phyloP scores from a whole-genome alignment of 1,140 invertebrate species.

The Lucilia sericata region DNA sequence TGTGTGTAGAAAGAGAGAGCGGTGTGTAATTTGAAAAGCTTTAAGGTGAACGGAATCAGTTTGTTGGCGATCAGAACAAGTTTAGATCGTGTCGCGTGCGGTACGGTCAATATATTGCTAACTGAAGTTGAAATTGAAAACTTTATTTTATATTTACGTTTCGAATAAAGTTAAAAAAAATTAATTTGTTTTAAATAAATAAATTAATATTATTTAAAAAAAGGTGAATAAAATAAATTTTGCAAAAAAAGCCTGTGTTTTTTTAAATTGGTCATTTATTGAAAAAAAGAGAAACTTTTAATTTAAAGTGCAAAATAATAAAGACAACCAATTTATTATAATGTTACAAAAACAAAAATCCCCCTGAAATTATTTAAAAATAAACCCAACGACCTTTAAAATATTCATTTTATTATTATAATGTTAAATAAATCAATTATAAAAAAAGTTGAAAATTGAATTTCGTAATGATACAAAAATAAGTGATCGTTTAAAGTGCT shows the following conservation, averaged over 20 bases:
- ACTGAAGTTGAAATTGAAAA: background rate
- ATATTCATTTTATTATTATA: no score
- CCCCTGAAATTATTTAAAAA: no score
- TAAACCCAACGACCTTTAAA: no score
- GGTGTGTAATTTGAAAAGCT: slow-evolving; percentile 50
- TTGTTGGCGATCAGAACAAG: slow-evolving; percentile 62
- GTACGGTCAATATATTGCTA: slow-evolving; percentile 39
- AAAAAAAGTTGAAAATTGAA: no score
- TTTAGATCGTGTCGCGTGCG: slow-evolving; percentile 63
- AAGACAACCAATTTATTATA: background rate
- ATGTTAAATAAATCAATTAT: no score
- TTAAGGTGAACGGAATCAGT: slow-evolving; percentile 56
- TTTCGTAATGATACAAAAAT: no score
- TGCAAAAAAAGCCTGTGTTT: background rate
- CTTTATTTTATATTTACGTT: no score
- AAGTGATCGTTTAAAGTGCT: no score
- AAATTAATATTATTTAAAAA: slow-evolving; percentile 12
- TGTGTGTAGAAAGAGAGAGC: no score
- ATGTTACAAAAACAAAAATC: no score
- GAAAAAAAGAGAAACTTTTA: background rate
- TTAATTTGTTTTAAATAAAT: background rate
- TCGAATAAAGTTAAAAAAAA: background rate
- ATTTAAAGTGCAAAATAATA: background rate
- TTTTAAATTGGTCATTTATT: background rate
- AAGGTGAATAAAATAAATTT: slow-evolving; percentile 29